Conservation (phyloP, 2,797 vertebrate species). For the Danionella dracula region DNA sequence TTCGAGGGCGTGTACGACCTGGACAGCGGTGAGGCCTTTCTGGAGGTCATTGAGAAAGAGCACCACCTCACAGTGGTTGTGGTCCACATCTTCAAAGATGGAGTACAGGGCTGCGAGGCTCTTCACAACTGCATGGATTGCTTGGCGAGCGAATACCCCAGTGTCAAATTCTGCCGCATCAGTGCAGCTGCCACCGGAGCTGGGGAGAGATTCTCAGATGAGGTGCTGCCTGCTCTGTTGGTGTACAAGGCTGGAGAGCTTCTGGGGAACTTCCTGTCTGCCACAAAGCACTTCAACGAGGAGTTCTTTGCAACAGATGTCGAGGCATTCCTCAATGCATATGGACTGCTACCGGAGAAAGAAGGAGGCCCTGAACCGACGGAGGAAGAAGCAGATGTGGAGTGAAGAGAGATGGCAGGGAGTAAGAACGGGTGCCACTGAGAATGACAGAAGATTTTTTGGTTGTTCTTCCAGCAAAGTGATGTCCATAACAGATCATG, state of each 20-base stretch:
- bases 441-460: slow-evolving; percentile 18
- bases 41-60: slow-evolving; percentile 90
- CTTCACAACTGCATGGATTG: slow-evolving; percentile 85
- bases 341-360: slow-evolving; percentile 89
- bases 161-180: slow-evolving; percentile 93
- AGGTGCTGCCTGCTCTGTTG: slow-evolving; percentile 85
- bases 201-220: slow-evolving; percentile 82
- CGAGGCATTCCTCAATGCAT: slow-evolving; percentile 92
- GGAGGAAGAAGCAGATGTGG: slow-evolving; percentile 66
- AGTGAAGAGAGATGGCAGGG: slow-evolving; percentile 34
- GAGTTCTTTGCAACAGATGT: slow-evolving; percentile 93
- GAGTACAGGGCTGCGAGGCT: slow-evolving; percentile 81
- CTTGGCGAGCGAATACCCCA: slow-evolving; percentile 82
- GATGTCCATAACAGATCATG: too few species aligned
- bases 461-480: slow-evolving; percentile 40
- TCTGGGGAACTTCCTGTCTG: slow-evolving; percentile 86
- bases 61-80: slow-evolving; percentile 82
- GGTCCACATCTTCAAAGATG: slow-evolving; percentile 87
- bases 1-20: slow-evolving; percentile 84
- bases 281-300: slow-evolving; percentile 81
- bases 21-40: slow-evolving; percentile 78
- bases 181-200: slow-evolving; percentile 83
- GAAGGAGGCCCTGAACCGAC: slow-evolving; percentile 65
- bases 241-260: slow-evolving; percentile 94
- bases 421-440: slow-evolving; percentile 34